A percentile compares a stretch with the other conserved stretches of the same genome.
Evolutionary conservation across 2,113 vertebrate species (phyloP).

Genomic region (Crotalus horridus): DNA sequence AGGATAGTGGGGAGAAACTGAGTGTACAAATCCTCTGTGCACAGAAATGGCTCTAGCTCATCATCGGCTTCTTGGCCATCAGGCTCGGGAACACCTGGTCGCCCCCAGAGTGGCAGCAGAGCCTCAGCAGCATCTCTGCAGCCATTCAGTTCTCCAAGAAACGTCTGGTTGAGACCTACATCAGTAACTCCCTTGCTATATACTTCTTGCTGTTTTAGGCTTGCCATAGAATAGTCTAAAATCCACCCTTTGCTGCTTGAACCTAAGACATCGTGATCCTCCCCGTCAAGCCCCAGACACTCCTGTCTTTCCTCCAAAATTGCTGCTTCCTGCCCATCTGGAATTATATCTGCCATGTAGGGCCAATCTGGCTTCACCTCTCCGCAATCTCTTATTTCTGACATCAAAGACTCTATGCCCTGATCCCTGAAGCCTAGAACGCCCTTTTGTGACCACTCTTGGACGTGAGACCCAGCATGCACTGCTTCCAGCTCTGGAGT

Average conservation of each 20-base stretch:
- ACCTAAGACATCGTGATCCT: neutral
- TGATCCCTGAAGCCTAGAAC: neutral
- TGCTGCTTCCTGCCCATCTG: constrained; percentile 39
- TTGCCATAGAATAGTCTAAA: neutral
- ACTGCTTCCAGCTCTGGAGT: neutral
- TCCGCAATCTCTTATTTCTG: neutral
- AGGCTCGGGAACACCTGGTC: neutral
- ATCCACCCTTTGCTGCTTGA: neutral
- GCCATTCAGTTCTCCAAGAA: neutral
- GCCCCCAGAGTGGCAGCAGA: neutral
- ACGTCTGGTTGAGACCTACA: neutral
- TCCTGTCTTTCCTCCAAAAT: neutral
- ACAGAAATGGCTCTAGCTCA: constrained; percentile 49
- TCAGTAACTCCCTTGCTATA: neutral
- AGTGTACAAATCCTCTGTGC: neutral
- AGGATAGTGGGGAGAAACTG: constrained; percentile 36
- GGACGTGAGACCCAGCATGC: neutral
- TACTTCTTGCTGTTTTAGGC: constrained; percentile 15
- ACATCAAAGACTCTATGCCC: neutral
- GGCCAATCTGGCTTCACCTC: neutral
- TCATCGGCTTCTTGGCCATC: constrained; percentile 50
- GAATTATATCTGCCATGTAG: constrained; percentile 4
- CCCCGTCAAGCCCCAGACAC: neutral
- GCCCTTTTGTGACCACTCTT: neutral
- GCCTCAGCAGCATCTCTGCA: constrained; percentile 34